A percentile compares a stretch with the other conserved stretches of the same genome.
Conservation (phyloP, 2,797 vertebrate species). For the Labroides dimidiatus region DNA sequence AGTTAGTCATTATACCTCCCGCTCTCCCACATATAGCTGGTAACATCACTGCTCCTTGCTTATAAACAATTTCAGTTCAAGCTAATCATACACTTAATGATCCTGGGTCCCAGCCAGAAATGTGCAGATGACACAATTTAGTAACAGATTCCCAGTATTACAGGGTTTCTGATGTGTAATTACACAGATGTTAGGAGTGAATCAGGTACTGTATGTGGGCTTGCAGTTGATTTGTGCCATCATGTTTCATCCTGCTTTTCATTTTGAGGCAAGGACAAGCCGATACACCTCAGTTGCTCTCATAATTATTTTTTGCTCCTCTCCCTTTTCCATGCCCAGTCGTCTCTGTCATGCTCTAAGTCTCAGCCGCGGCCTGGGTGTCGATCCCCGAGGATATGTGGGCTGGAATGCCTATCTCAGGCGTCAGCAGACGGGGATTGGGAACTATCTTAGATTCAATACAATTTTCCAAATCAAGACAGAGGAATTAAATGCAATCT, state of each 20-base stretch:
- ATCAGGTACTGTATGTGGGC: conserved; percentile 65
- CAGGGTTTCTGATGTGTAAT: conserved; percentile 67
- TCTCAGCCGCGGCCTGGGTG: conserved; percentile 60
- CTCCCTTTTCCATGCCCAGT: conserved; percentile 71
- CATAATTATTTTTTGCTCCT: conserved; percentile 84
- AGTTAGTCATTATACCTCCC: conserved; percentile 40
- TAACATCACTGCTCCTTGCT: conserved; percentile 16
- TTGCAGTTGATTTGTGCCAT: conserved; percentile 73
- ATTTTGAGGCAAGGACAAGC: conserved; percentile 77
- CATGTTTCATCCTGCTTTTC: conserved; percentile 76
- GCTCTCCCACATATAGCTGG: conserved; percentile 17
- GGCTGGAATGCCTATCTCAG: conserved; percentile 61
- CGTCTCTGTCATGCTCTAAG: conserved; percentile 64
- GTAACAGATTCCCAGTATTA: conserved; percentile 52
- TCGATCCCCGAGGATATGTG: conserved; percentile 73
- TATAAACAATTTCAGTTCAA: conserved; percentile 30
- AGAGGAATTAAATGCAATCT: conserved; percentile 71
- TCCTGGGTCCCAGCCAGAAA: conserved; percentile 37
- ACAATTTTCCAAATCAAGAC: conserved; percentile 73
- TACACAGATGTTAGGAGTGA: conserved; percentile 73
- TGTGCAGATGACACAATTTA: conserved; percentile 52
- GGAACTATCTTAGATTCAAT: conserved; percentile 66
- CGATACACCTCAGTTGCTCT: conserved; percentile 79
- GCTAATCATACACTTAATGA: conserved; percentile 63
- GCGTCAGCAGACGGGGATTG: conserved; percentile 56